phyloP scores from a whole-genome alignment of 2,797 vertebrate species.

The Lindbergichthys nudifrons region DNA sequence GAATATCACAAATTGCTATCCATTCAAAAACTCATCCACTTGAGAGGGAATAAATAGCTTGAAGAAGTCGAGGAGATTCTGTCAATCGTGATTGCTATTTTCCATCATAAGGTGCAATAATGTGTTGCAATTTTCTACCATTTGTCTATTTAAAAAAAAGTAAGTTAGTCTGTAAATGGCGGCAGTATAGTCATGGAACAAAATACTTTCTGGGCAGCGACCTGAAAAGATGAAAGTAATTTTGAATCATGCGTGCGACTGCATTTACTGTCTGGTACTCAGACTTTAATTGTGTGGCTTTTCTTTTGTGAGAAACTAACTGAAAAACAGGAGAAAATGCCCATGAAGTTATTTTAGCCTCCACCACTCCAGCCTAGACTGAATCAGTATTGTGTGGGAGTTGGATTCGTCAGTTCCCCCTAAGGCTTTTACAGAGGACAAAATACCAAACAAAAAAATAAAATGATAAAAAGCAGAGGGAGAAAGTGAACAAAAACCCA shows the following conservation, averaged over 20 bases:
- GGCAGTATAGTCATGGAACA: conserved; percentile 11
- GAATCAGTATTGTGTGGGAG: conserved; percentile 44
- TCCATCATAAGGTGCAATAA: conserved; percentile 4
- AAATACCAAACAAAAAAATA: conserved; percentile 44
- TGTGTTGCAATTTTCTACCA: background rate
- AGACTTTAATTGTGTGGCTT: conserved; percentile 13
- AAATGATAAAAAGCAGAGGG: conserved; percentile 7
- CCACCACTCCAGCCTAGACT: conserved; percentile 31
- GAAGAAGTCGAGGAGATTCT: background rate
- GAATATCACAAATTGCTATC: background rate
- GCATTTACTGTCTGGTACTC: background rate
- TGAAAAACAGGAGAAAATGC: conserved; percentile 41
- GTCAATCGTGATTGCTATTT: background rate
- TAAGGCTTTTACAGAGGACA: conserved; percentile 45
- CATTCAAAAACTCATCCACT: background rate
- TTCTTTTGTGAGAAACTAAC: conserved; percentile 9
- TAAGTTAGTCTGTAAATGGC: background rate
- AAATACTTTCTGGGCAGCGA: background rate
- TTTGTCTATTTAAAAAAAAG: background rate
- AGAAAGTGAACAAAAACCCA: conserved; percentile 53
- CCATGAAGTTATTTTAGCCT: background rate
- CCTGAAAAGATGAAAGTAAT: conserved; percentile 21
- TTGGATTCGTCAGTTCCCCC: conserved; percentile 1
- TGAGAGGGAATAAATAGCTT: background rate
- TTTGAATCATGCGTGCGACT: background rate